Evolutionary conservation across 1,140 invertebrate species (phyloP).

Genomic region (Megalonaias nervosa): DNA sequence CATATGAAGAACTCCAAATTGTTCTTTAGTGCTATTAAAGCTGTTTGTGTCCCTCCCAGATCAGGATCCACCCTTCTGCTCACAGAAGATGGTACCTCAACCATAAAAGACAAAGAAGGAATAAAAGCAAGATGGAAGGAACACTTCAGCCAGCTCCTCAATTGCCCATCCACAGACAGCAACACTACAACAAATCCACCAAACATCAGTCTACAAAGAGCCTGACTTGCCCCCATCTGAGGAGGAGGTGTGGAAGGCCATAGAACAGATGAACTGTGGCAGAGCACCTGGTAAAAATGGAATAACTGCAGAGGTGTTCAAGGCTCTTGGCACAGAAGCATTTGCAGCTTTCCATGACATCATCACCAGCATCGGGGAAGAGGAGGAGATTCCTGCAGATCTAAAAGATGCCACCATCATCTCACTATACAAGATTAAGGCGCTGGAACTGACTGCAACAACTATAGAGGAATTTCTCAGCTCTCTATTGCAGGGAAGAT

Average conservation of each 20-base stretch:
- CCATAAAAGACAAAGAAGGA: slow-evolving; percentile 8
- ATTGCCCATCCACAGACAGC: too few relatives aligned
- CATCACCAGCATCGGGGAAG: slow-evolving; percentile 15
- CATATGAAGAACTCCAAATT: too few relatives aligned
- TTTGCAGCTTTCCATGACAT: too few relatives aligned
- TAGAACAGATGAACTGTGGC: not conserved
- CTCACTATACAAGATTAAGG: slow-evolving; percentile 37
- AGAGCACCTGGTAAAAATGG: slow-evolving; percentile 22
- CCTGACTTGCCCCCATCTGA: not conserved
- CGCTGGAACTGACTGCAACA: slow-evolving; percentile 23
- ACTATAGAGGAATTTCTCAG: slow-evolving; percentile 37
- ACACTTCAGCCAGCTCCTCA: too few relatives aligned
- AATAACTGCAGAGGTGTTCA: slow-evolving; percentile 11
- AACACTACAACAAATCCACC: too few relatives aligned
- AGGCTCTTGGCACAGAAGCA: too few relatives aligned
- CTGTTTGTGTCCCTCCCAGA: too few relatives aligned
- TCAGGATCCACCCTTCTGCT: not conserved
- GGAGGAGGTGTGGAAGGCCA: not conserved
- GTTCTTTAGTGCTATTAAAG: too few relatives aligned
- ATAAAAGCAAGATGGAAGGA: too few relatives aligned
- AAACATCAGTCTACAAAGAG: too few relatives aligned
- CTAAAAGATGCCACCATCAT: slow-evolving; percentile 31
- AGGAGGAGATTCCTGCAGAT: slow-evolving; percentile 27
- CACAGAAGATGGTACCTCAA: not conserved
- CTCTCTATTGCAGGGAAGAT: slow-evolving; percentile 25